phyloP scores from a whole-genome alignment of 2,888 invertebrate species.

The Disparrhopalites patrizii region DNA sequence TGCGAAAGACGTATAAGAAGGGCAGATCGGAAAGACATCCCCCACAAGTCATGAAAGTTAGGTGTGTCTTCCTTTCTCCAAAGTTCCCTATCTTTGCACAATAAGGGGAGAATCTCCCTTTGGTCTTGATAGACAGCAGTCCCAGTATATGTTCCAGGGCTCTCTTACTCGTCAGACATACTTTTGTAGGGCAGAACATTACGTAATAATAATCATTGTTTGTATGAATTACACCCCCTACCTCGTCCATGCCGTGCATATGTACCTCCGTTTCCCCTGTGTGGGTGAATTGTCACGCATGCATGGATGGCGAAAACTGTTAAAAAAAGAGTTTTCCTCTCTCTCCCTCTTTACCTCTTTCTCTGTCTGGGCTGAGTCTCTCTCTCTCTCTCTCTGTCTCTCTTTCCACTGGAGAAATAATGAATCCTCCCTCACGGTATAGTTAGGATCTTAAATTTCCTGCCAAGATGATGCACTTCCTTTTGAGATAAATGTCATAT shows the following conservation, averaged over 20 bases:
- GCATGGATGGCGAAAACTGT: conserved; percentile 30
- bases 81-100: not conserved
- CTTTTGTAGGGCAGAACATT: too few relatives aligned
- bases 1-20: conserved; percentile 12
- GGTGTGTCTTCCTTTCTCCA: conserved; percentile 23
- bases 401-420: conserved; percentile 11
- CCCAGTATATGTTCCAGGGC: too few relatives aligned
- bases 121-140: too few relatives aligned
- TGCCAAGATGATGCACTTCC: conserved; percentile 40
- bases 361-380: conserved; percentile 27
- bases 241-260: not conserved
- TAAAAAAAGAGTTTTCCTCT: not conserved
- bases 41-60: conserved; percentile 2
- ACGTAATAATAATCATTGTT: too few relatives aligned
- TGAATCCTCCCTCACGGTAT: not conserved
- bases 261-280: not conserved
- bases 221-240: too few relatives aligned
- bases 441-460: conserved; percentile 39
- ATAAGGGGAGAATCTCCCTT: not conserved
- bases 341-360: not conserved
- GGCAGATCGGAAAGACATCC: not conserved
- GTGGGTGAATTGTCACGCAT: conserved; percentile 28
- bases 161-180: too few relatives aligned
- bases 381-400: too few relatives aligned
- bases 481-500: conserved; percentile 41